Evolutionary conservation across 2,888 invertebrate species (phyloP), one percentile per base, ranked within the genome.

Genomic region (Lasioglossum marginatum): DNA sequence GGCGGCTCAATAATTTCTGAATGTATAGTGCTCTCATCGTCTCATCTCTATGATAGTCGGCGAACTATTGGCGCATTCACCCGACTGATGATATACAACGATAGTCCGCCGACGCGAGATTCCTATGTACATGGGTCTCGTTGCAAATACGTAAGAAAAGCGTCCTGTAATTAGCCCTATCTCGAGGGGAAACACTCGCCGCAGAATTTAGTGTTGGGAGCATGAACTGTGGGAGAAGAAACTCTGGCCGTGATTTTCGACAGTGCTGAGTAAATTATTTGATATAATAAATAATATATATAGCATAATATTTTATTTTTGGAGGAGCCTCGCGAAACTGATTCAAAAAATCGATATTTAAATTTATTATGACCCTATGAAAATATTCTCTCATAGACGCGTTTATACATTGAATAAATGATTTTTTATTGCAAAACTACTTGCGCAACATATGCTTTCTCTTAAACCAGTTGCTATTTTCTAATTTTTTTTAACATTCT

Each of bases 1-100:
- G 85, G 77, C 82, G 82, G 85, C 77, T 86, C 86, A 82, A 88
- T 89, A 90, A 86, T 90, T 88, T 74, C 76, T 75, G 72, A 60
- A 82, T 79, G 71, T 76, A 78, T 70, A 79, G 66, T 57, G 40
- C 66, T 14, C 74, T 77, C 48, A n/a, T 43, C 77, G 72, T 72
- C 85, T 85, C 87, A 83, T 85, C 85, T 60, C 71, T 76, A 31
- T 74, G 87, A 83, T 82, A 82, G 72, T 82, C 78, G 71, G 66
- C 48, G 77, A 78, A 71, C 79, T 80, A 86, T 82, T 57, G 75
- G 71, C 73, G 82, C 82, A 86, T 80, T 82, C 87, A 81, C 5
- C n/a, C 43, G 70, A 43, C n/a, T 70, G 79, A 79, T 79, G 79
- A 85, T 86, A 43, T 77, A 81, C 77, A 79, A 60, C 37, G 66